A percentile compares a stretch with the other conserved stretches of the same genome.
phyloP scores from a whole-genome alignment of 1,140 invertebrate species.

The Meloidogyne floridensis region DNA sequence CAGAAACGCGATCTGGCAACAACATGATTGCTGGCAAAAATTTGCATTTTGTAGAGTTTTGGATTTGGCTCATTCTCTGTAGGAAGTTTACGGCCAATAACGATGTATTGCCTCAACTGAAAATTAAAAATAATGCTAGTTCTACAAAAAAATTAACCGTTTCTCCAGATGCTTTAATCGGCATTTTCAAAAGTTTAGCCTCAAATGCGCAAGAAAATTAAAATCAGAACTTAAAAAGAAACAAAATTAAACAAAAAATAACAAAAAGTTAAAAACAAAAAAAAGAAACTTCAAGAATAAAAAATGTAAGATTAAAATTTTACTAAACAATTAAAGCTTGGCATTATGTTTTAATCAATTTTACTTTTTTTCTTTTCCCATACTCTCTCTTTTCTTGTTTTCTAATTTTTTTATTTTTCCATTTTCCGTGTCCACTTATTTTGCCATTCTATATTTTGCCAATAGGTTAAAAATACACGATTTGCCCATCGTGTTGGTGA shows the following conservation, averaged over 20 bases:
- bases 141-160: constrained; percentile 37
- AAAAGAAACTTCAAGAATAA: too few relatives aligned
- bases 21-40: constrained; percentile 94
- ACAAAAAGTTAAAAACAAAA: not conserved
- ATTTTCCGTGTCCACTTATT: too few relatives aligned
- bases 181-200: constrained; percentile 48
- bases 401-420: too few relatives aligned
- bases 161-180: constrained; percentile 65
- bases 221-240: not conserved
- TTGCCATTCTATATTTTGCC: too few relatives aligned
- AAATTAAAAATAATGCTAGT: constrained; percentile 3
- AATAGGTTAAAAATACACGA: too few relatives aligned
- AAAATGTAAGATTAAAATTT: too few relatives aligned
- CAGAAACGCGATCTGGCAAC: constrained; percentile 98
- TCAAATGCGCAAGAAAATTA: not conserved
- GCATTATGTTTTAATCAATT: too few relatives aligned
- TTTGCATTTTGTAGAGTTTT: constrained; percentile 97
- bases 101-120: constrained; percentile 94
- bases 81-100: constrained; percentile 93
- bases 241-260: not conserved
- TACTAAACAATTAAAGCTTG: too few relatives aligned
- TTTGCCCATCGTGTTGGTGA: too few relatives aligned
- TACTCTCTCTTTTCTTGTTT: too few relatives aligned
- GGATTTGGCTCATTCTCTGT: constrained; percentile 86
- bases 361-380: too few relatives aligned